A percentile compares a stretch with the other conserved stretches of the same genome.
Evolutionary conservation across 2,888 invertebrate species (phyloP).

Genomic region (Torymus aiolomorphi): DNA sequence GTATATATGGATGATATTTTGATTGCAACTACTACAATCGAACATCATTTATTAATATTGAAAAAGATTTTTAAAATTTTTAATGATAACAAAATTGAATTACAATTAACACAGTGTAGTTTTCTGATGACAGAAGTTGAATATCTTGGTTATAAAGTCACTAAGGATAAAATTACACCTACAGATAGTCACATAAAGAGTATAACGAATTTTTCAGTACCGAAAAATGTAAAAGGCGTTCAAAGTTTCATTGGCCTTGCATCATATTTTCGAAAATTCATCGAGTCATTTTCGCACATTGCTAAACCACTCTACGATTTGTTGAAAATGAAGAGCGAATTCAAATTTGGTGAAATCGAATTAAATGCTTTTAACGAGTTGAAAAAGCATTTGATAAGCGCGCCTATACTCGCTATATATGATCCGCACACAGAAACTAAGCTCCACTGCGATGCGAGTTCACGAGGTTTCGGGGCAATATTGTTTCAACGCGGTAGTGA

Average conservation of each 20-base stretch:
- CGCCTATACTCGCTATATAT: slow-evolving; percentile 64
- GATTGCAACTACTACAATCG: slow-evolving; percentile 49
- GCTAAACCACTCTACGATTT: slow-evolving; percentile 28
- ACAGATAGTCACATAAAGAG: slow-evolving; percentile 4
- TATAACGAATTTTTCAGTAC: slow-evolving; percentile 19
- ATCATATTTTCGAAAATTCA: slow-evolving; percentile 33
- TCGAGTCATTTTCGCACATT: slow-evolving; percentile 22
- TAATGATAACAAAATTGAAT: slow-evolving; percentile 47
- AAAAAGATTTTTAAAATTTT: slow-evolving; percentile 38
- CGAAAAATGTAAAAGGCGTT: slow-evolving; percentile 13
- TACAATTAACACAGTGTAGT: slow-evolving; percentile 19
- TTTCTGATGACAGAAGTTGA: slow-evolving; percentile 19
- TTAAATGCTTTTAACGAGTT: too few species aligned
- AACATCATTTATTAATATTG: too few species aligned
- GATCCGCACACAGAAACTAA: slow-evolving; percentile 65
- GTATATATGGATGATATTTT: too few species aligned
- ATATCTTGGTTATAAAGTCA: slow-evolving; percentile 27
- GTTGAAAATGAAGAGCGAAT: slow-evolving; percentile 1
- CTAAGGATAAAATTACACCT: neutral
- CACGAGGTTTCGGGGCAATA: slow-evolving; percentile 64
- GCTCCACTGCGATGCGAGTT: slow-evolving; percentile 68
- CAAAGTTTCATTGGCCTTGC: slow-evolving; percentile 35
- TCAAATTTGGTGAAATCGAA: too few species aligned
- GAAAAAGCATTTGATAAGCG: too few species aligned
- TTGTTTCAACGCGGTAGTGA: slow-evolving; percentile 60